Evolutionary conservation across 2,797 vertebrate species (phyloP).

Genomic region (Betta splendens): DNA sequence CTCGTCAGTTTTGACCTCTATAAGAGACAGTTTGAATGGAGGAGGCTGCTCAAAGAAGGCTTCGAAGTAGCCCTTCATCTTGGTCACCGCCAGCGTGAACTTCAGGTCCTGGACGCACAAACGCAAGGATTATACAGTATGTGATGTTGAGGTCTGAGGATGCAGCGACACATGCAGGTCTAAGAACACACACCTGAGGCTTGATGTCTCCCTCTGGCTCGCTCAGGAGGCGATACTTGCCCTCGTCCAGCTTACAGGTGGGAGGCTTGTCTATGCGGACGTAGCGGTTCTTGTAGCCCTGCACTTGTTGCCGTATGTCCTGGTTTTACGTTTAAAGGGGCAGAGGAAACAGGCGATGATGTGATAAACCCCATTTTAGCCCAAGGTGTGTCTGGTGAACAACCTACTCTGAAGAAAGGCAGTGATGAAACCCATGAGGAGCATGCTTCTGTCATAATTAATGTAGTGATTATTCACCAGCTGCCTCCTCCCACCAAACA

Average conservation of each 20-base stretch:
- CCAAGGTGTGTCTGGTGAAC: not conserved
- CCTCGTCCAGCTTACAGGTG: constrained; percentile 84
- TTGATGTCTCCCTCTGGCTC: constrained; percentile 87
- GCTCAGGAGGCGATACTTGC: constrained; percentile 83
- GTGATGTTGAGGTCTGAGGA: not conserved
- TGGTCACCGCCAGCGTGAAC: constrained; percentile 83
- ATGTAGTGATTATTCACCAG: constrained; percentile 17
- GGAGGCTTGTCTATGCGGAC: constrained; percentile 86
- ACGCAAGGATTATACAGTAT: not conserved
- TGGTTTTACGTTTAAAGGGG: constrained; percentile 48
- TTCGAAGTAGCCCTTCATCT: constrained; percentile 88
- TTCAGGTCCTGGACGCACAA: constrained; percentile 80
- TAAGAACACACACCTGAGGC: constrained; percentile 77
- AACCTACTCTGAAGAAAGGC: too few species aligned
- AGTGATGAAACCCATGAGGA: not conserved
- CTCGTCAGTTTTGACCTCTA: constrained; percentile 81
- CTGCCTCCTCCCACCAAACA: constrained; percentile 11
- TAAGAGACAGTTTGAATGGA: constrained; percentile 84
- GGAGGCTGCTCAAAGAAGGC: constrained; percentile 87
- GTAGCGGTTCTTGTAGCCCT: constrained; percentile 80
- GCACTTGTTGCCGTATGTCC: constrained; percentile 83
- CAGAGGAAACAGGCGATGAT: not conserved
- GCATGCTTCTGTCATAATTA: not conserved
- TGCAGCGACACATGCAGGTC: not conserved
- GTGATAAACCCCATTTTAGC: too few species aligned